phyloP scores from a whole-genome alignment of 1,140 invertebrate species.

The Drosophila pruinosa region DNA sequence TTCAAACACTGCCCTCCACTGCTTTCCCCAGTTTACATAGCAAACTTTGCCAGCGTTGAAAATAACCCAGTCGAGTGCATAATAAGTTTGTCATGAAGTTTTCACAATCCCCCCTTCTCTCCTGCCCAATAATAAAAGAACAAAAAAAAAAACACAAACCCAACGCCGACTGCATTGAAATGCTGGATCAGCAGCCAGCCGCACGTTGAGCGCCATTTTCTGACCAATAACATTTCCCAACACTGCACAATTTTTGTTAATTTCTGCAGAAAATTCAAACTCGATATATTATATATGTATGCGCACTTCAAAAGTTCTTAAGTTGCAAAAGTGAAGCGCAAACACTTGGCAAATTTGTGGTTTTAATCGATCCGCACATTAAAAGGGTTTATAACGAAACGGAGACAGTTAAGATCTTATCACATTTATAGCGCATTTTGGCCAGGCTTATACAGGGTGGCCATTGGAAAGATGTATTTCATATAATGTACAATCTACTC shows the following conservation, averaged over 20 bases:
- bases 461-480: too few species aligned
- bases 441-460: too few species aligned
- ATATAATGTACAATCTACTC: too few species aligned
- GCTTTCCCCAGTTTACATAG: slow-evolving; percentile 63
- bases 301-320: slow-evolving; percentile 6
- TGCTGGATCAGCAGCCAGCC: slow-evolving; percentile 22
- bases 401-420: neutral
- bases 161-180: neutral
- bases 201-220: neutral
- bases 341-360: slow-evolving; percentile 27
- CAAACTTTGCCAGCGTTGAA: slow-evolving; percentile 62
- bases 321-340: slow-evolving; percentile 6
- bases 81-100: slow-evolving; percentile 72
- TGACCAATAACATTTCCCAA: neutral
- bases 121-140: neutral
- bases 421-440: neutral
- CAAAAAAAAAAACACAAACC: neutral
- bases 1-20: slow-evolving; percentile 70
- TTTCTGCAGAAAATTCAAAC: slow-evolving; percentile 5
- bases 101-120: neutral
- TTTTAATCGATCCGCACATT: slow-evolving; percentile 16
- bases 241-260: slow-evolving; percentile 20
- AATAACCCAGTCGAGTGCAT: slow-evolving; percentile 56
- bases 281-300: slow-evolving; percentile 1
- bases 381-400: neutral